Evolutionary conservation across 2,113 vertebrate species (phyloP).

Genomic region (Speoplatyrhinus poulsoni): DNA sequence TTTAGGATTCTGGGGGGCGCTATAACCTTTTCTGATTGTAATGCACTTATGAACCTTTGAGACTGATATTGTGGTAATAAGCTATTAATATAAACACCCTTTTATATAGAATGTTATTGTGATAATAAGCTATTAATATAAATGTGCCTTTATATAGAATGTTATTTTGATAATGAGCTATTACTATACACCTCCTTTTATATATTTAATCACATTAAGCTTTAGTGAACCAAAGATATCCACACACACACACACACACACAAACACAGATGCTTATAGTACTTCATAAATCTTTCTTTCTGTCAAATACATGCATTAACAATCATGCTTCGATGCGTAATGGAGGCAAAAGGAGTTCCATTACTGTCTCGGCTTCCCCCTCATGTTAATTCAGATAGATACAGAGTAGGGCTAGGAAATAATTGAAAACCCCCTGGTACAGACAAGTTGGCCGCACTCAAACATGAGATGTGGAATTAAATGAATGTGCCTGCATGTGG

Average conservation of each 20-base stretch:
- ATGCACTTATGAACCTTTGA: too few species aligned
- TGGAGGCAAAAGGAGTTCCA: slow-evolving; percentile 36
- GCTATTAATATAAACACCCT: too few species aligned
- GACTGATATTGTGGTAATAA: too few species aligned
- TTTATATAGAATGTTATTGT: too few species aligned
- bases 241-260: background rate
- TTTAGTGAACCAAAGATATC: too few species aligned
- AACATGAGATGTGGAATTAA: slow-evolving; percentile 20
- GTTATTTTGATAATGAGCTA: too few species aligned
- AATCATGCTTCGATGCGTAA: slow-evolving; percentile 27
- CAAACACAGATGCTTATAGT: slow-evolving; percentile 1
- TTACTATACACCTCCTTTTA: too few species aligned
- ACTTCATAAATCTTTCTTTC: background rate
- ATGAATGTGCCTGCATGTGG: slow-evolving; percentile 30
- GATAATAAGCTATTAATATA: too few species aligned
- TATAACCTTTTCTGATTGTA: too few species aligned
- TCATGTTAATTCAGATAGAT: slow-evolving; percentile 41
- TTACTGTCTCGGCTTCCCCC: slow-evolving; percentile 41
- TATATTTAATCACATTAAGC: too few species aligned
- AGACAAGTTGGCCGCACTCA: slow-evolving; percentile 32
- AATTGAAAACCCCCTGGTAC: slow-evolving; percentile 59
- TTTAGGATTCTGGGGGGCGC: too few species aligned
- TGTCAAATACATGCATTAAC: slow-evolving; percentile 8
- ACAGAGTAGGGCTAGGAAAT: slow-evolving; percentile 38
- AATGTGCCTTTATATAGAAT: too few species aligned